Conservation (phyloP, 2,888 invertebrate genomes). For the Apodemia zela region DNA sequence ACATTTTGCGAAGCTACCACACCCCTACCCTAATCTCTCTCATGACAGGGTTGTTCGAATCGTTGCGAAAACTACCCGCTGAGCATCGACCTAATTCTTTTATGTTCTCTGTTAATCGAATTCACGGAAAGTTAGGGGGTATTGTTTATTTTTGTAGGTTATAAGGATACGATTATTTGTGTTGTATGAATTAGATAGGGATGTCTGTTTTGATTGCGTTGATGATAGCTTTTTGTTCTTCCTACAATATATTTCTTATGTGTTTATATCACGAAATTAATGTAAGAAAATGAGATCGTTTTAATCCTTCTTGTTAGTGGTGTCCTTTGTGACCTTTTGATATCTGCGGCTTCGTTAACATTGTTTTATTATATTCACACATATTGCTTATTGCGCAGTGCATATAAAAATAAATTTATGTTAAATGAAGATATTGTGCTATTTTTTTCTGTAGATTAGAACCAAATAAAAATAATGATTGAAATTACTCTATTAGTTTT, state of each 20-base stretch:
- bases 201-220: not conserved
- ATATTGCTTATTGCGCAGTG: too few species aligned
- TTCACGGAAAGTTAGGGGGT: conserved; percentile 24
- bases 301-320: too few species aligned
- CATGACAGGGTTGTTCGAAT: conserved; percentile 60
- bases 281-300: not conserved
- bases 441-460: too few species aligned
- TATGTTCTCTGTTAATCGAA: conserved; percentile 39
- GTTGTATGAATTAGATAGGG: not conserved
- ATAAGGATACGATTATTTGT: not conserved
- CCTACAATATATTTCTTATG: too few species aligned
- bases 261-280: not conserved
- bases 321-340: too few species aligned
- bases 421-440: too few species aligned
- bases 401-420: too few species aligned
- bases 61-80: conserved; percentile 48
- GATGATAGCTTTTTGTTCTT: not conserved
- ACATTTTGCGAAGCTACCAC: conserved; percentile 73
- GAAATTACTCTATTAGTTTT: too few species aligned
- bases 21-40: conserved; percentile 70
- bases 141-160: conserved; percentile 8
- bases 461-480: too few species aligned
- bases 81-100: conserved; percentile 49
- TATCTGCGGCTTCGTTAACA: too few species aligned
- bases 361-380: too few species aligned